phyloP scores from a whole-genome alignment of 1,140 invertebrate species.

The Leptinotarsa defecta region DNA sequence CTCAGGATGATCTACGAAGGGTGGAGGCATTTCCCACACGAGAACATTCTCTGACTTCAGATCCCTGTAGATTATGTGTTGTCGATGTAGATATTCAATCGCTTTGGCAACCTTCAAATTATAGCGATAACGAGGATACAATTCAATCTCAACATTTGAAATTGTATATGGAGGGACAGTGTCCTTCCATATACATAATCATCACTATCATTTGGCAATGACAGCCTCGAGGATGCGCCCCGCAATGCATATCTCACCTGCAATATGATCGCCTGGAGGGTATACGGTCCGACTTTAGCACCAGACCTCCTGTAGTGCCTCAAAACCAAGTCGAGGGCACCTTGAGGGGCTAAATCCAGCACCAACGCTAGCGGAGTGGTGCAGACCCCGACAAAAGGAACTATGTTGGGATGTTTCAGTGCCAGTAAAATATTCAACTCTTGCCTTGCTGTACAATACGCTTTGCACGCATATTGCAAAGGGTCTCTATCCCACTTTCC shows the following conservation, averaged over 20 bases:
- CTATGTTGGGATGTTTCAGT: constrained; percentile 88
- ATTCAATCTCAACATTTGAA: no score
- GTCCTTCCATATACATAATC: background rate
- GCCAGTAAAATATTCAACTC: constrained; percentile 88
- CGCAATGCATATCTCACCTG: constrained; percentile 63
- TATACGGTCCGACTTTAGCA: constrained; percentile 76
- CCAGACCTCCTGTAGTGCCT: constrained; percentile 83
- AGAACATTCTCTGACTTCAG: constrained; percentile 98
- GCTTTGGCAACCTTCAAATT: constrained; percentile 79
- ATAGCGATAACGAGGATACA: background rate
- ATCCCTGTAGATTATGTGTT: constrained; percentile 94
- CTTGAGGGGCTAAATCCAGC: constrained; percentile 88
- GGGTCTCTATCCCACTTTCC: constrained; percentile 92
- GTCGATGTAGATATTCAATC: constrained; percentile 93
- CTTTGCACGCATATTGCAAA: constrained; percentile 87
- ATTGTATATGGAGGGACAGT: no score
- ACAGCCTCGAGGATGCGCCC: no score
- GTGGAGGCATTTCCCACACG: constrained; percentile 90
- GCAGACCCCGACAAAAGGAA: constrained; percentile 88
- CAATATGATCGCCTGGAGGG: constrained; percentile 82
- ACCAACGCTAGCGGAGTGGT: constrained; percentile 89
- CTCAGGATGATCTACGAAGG: constrained; percentile 68
- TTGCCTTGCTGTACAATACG: constrained; percentile 93
- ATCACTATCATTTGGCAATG: no score
- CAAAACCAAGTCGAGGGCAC: constrained; percentile 83